Evolutionary conservation across 2,113 vertebrate species (phyloP).

Genomic region (Falco punctatus): DNA sequence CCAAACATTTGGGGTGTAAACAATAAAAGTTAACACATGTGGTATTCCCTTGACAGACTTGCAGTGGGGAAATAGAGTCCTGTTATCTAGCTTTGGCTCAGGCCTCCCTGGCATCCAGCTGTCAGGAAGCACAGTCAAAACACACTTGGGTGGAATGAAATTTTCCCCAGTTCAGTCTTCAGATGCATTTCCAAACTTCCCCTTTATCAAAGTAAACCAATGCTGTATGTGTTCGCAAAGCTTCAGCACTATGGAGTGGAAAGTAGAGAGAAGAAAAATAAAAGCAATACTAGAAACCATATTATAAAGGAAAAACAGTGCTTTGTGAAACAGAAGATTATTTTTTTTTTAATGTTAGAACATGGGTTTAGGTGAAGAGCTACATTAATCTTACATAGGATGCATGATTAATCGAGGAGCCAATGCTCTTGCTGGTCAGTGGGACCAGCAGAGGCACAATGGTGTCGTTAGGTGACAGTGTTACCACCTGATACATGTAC

Average conservation of each 20-base stretch:
- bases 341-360: neutral
- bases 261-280: neutral
- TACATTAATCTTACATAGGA: neutral
- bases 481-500: neutral
- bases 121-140: neutral
- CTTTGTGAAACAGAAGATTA: neutral
- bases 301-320: neutral
- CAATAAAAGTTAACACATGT: neutral
- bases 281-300: neutral
- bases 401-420: neutral
- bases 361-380: neutral
- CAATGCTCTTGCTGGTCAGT: neutral
- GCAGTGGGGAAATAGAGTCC: neutral
- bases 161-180: neutral
- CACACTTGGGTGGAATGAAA: neutral
- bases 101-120: neutral
- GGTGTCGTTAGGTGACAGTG: neutral
- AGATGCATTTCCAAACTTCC: neutral
- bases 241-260: neutral
- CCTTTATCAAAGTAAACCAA: neutral
- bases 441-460: neutral
- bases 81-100: neutral
- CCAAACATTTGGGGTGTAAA: rapidly evolving
- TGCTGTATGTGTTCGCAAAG: neutral
- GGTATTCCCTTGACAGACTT: neutral